Percentiles rank a stretch among this genome's conserved stretches.
Evolutionary conservation across 1,140 invertebrate species (phyloP).

Genomic region (Elymnias hypermnestra): DNA sequence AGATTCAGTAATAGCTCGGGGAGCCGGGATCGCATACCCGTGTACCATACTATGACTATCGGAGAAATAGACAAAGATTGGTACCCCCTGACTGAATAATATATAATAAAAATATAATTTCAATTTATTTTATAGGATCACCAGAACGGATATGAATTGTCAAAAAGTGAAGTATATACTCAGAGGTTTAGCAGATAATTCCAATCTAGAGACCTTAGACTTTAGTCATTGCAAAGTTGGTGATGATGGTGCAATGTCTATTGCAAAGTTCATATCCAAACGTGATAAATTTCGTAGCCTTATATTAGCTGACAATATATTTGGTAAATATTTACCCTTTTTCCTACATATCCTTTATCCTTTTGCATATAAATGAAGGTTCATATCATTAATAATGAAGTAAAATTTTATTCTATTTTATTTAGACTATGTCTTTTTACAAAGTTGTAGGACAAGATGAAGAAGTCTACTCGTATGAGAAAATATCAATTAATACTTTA

Average conservation of each 20-base stretch:
- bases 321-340: conserved; percentile 42
- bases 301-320: conserved; percentile 66
- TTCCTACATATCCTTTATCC: background rate
- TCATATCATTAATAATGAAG: no score
- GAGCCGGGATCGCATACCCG: no score
- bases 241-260: conserved; percentile 57
- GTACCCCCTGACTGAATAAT: no score
- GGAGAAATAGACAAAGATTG: background rate
- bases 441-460: no score
- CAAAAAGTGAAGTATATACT: conserved; percentile 67
- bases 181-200: conserved; percentile 56
- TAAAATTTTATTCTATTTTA: no score
- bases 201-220: conserved; percentile 61
- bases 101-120: no score
- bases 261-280: conserved; percentile 66
- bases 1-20: no score
- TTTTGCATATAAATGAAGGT: no score
- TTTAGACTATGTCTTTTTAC: no score
- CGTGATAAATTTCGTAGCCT: conserved; percentile 58
- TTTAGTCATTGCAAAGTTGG: conserved; percentile 73
- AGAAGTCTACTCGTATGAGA: no score
- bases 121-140: conserved; percentile 72
- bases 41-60: no score
- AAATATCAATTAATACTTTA: conserved; percentile 3
- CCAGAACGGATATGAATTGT: conserved; percentile 70